These are phyloP conservation scores for Apeltes quadracus DNA, from an alignment of 2,113 vertebrate genomes.

Conservation along the genomic window DNA sequence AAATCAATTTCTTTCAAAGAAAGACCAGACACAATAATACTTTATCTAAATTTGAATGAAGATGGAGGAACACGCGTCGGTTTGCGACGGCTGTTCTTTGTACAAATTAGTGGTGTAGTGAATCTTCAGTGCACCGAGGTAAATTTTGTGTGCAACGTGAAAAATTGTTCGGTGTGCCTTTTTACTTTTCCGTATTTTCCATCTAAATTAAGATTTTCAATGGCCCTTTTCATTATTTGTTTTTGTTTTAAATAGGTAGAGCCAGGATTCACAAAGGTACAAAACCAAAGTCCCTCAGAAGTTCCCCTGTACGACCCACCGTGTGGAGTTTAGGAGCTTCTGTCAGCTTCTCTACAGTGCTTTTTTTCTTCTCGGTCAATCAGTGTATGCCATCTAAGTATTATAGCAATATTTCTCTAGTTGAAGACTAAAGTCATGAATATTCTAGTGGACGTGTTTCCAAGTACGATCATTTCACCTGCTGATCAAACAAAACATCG, in stretches of 20 bases:
- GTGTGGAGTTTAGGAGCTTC: slow-evolving; percentile 84
- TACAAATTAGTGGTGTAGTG: slow-evolving; percentile 85
- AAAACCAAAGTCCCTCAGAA: slow-evolving; percentile 94
- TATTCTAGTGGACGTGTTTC: slow-evolving; percentile 80
- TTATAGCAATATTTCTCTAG: slow-evolving; percentile 95
- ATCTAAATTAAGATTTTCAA: slow-evolving; percentile 67
- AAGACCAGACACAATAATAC: slow-evolving; percentile 60
- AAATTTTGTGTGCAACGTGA: slow-evolving; percentile 83
- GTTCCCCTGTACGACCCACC: slow-evolving; percentile 85
- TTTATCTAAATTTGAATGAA: slow-evolving; percentile 57
- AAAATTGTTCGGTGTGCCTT: slow-evolving; percentile 90
- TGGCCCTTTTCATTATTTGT: slow-evolving; percentile 52
- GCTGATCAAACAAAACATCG: slow-evolving; percentile 70
- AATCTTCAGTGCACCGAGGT: slow-evolving; percentile 68
- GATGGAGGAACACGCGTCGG: slow-evolving; percentile 40
- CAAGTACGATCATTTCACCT: slow-evolving; percentile 78
- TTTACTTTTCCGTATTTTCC: slow-evolving; percentile 69
- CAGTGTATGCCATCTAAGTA: slow-evolving; percentile 86
- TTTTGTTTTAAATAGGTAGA: slow-evolving; percentile 78
- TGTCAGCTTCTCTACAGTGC: slow-evolving; percentile 68
- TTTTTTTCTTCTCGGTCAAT: slow-evolving; percentile 70
- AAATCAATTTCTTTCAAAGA: slow-evolving; percentile 63
- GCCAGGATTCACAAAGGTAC: slow-evolving; percentile 86
- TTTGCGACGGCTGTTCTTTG: slow-evolving; percentile 78
- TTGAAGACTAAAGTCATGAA: slow-evolving; percentile 74